Evolutionary conservation across 2,113 vertebrate species (phyloP), one percentile per base, ranked within the genome.

Genomic region (Arenaria interpres): DNA sequence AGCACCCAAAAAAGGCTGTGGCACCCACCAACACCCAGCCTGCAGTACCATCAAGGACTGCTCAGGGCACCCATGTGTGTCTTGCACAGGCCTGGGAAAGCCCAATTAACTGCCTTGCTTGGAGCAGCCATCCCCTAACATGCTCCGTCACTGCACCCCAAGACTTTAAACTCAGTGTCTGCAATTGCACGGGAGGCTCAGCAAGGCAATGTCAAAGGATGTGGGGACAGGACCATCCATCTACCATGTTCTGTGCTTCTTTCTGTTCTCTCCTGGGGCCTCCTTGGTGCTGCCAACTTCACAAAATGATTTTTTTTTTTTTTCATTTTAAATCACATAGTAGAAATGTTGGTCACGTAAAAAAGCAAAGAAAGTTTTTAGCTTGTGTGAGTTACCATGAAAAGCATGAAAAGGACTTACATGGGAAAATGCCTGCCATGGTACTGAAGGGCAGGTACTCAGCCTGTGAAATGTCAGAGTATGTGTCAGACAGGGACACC

Each of bases 191-290:
- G 1, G n/a, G n/a, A 12, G 19, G 43, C 64, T 69, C 93, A 56
- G 35, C 0, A 3, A 50, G 24, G 35, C 19, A 24, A 64, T 6
- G 13, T 24, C 30, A 39, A 53, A 48, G 41, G 16, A 10, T 35
- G 37, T 2, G 10, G 56, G 30, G 41, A 60, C 20, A 80, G 53
- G 25, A 45, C 1, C 0, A 4, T 23, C 39, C 4, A 1, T 16
- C n/a, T 73, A 2, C 27, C 50, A n/a, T 27, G 10, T n/a, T 77
- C 45, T 68, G 43, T 50, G 59, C 39, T 63, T 48, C 81, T 53
- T 66, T 60, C 83, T 83, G 22, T 27, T 72, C 77, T 63, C 33
- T 78, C 50, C 41, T 57, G 23, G 11, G 30, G 14, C 6, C 14
- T 54, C 64, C 50, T 51, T 46, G 0, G 1, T 62, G 50, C 39